Base-by-base conservation (phyloP, 2,888 invertebrate species). In the Hofmannophila pseudospretella region DNA sequence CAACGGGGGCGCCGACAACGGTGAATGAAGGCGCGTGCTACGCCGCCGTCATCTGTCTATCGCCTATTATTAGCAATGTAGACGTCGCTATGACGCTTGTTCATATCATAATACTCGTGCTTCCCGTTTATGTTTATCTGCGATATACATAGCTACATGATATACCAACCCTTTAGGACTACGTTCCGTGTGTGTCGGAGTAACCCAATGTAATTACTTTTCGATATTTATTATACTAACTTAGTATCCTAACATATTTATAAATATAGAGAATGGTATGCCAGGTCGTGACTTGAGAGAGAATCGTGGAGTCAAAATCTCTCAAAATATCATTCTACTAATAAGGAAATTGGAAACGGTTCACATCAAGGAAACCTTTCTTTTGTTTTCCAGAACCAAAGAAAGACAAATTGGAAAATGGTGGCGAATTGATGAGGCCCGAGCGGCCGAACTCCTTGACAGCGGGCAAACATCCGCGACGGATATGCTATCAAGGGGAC, bases 321-420 rank as follows among this genome's bases (percentile, higher is more conserved):
- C n/a, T n/a, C n/a, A n/a, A n/a, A n/a, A n/a, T n/a, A n/a, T n/a
- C n/a, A n/a, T n/a, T n/a, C n/a, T n/a, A n/a, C n/a, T n/a, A n/a
- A n/a, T n/a, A n/a, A n/a, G n/a, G n/a, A n/a, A n/a, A n/a, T n/a
- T n/a, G n/a, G n/a, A n/a, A n/a, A n/a, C n/a, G n/a, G n/a, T n/a
- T n/a, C n/a, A n/a, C n/a, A n/a, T n/a, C n/a, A n/a, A n/a, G n/a
- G n/a, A n/a, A n/a, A n/a, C n/a, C n/a, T n/a, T n/a, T n/a, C n/a
- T n/a, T n/a, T n/a, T n/a, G n/a, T n/a, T 67, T 91, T 92, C 22
- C 91, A 95, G 95, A 95, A 92, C 94, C 94, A 91, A 94, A 94
- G 90, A 95, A 95, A 91, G 95, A 95, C 89, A 95, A 95, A 91
- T 92, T 93, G 91, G 95, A 95, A 80, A 90, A 82, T 68, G 89